Evolutionary conservation across 2,888 invertebrate species (phyloP), one percentile per base, ranked within the genome.

Genomic region (Ophion ellenae): DNA sequence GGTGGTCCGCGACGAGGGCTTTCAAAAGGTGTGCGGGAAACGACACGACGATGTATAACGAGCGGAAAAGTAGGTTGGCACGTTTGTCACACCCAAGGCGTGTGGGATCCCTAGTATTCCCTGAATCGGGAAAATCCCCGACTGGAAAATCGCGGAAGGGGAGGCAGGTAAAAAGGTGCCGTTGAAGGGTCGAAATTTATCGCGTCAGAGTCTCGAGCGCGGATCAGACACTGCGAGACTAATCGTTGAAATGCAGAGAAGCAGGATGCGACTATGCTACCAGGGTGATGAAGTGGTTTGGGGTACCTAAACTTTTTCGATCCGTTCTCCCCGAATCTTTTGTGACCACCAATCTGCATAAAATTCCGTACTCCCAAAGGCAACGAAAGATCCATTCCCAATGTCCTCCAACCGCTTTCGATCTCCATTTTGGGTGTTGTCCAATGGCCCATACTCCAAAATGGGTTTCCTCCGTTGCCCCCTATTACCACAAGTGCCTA

Each of bases 1-100:
- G 20, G 32, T 47, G 32, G 73, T 17, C 36, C 70, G 69, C 69
- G 70, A 53, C 57, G 45, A 59, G 53, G 70, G 20, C 32, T 32
- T 20, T 20, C 11, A 61, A 63, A 79, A 63, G 11, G n/a, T 40
- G 40, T 1, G 47, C 70, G 17, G 1, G 32, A 32, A 53, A 77
- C 14, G 67, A 40, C 45, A 57, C 20, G 67, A 20, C 20, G 77
- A 67, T 40, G 63, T 74, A 32, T 4, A 81, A 67, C 57, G 73
- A 80, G 80, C 81, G 67, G 32, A 64, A 79, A 85, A 85, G 57
- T 69, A 70, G 59, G 69, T 59, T 74, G 47, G 69, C 75, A 59
- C 71, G 71, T 82, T 75, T 75, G 81, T 85, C 79, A 75, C 79
- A 79, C 76, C 4, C 76, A 69, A 74, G 10, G 45, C 78, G 81